Conservation (phyloP, 2,113 vertebrate genomes). For the Tinamus guttatus region DNA sequence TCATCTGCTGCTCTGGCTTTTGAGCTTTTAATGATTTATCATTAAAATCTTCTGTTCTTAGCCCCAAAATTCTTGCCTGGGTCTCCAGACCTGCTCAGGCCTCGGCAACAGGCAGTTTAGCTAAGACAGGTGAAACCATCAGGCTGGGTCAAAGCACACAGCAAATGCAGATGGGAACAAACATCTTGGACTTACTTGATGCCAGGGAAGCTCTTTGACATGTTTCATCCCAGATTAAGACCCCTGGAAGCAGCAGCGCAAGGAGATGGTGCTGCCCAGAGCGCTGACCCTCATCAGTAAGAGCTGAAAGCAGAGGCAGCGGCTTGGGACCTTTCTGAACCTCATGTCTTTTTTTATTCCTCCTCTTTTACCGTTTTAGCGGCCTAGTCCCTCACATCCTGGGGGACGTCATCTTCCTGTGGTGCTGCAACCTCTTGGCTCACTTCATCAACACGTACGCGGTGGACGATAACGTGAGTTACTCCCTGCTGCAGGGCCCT, state of each 20-base stretch:
- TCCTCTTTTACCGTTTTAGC: constrained; percentile 64
- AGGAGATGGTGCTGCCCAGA: not conserved
- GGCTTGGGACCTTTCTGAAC: not conserved
- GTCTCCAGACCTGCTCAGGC: not conserved
- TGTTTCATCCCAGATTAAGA: not conserved
- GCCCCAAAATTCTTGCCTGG: not conserved
- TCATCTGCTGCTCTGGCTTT: not conserved
- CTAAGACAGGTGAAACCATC: not conserved
- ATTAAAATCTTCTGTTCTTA: not conserved
- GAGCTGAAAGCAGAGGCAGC: not conserved
- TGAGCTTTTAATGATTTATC: not conserved
- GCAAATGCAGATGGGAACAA: not conserved
- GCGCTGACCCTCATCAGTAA: rapidly evolving
- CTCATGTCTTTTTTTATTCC: not conserved
- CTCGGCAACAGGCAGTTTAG: not conserved
- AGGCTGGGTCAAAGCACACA: not conserved
- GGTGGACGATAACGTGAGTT: constrained; percentile 89
- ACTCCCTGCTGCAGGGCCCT: not conserved
- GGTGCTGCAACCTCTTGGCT: constrained; percentile 91
- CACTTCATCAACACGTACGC: constrained; percentile 92
- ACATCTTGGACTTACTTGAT: not conserved
- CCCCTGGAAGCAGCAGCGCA: not conserved
- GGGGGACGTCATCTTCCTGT: constrained; percentile 91
- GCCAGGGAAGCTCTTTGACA: not conserved
- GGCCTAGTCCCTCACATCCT: constrained; percentile 88